phyloP scores from a whole-genome alignment of 1,140 invertebrate species.

The Alviniconcha marisindica region DNA sequence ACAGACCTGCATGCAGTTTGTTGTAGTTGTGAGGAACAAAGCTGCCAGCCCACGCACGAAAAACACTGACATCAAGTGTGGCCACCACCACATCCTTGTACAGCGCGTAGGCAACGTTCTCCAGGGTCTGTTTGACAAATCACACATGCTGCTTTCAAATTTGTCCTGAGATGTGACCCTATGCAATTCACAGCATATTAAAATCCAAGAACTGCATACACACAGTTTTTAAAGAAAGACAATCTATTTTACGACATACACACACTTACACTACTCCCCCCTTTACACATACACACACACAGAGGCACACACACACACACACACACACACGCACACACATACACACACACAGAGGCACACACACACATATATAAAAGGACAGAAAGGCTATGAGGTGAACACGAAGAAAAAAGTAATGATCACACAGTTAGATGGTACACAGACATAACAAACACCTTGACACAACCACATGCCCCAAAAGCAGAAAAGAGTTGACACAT shows the following conservation, averaged over 20 bases:
- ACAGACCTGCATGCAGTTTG: conserved; percentile 24
- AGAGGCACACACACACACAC: not conserved
- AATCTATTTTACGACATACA: not conserved
- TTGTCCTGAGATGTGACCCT: too few relatives aligned
- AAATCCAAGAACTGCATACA: too few relatives aligned
- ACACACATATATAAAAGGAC: too few relatives aligned
- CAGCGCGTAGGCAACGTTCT: conserved; percentile 10
- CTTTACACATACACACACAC: not conserved
- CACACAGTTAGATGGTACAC: too few relatives aligned
- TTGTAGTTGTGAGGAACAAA: conserved; percentile 37
- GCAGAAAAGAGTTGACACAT: too few relatives aligned
- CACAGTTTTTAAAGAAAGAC: not conserved
- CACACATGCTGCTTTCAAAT: not conserved
- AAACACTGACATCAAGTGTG: conserved; percentile 14
- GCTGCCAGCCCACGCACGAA: conserved; percentile 33
- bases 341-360: too few relatives aligned
- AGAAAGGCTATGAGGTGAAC: too few relatives aligned
- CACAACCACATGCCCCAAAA: too few relatives aligned
- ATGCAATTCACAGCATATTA: too few relatives aligned
- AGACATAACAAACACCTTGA: too few relatives aligned
- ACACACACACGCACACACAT: too few relatives aligned
- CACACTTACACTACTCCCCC: not conserved
- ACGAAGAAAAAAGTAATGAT: too few relatives aligned
- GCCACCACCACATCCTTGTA: conserved; percentile 33
- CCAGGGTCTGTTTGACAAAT: conserved; percentile 6